A percentile compares a stretch with the other conserved stretches of the same genome.
Evolutionary conservation across 1,140 invertebrate genomes (phyloP).

Genomic region (Limonius californicus): DNA sequence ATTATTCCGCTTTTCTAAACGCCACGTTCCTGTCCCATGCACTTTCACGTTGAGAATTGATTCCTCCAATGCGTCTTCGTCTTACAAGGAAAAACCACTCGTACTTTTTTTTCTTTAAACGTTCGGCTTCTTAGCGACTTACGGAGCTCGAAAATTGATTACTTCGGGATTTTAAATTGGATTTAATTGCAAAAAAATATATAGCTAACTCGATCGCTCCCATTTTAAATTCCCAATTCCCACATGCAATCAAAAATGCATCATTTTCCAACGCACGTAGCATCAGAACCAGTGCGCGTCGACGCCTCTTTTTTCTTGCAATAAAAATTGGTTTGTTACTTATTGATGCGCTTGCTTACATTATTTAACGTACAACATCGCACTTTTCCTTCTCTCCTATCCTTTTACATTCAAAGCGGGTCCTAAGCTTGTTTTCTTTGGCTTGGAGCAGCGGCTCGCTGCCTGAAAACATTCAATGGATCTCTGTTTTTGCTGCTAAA

Average conservation of each 20-base stretch:
- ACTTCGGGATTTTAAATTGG: neutral
- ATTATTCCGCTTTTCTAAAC: conserved; percentile 36
- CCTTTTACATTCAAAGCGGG: neutral
- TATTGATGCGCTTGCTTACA: neutral
- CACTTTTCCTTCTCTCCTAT: neutral
- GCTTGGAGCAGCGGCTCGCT: neutral
- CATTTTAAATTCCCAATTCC: neutral
- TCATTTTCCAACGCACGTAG: conserved; percentile 7
- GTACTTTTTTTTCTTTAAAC: too few relatives aligned
- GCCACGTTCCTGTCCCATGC: conserved; percentile 26
- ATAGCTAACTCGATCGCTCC: neutral
- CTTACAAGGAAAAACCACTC: neutral
- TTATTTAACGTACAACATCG: neutral
- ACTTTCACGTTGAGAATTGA: conserved; percentile 26
- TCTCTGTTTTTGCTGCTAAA: neutral
- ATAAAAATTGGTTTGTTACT: neutral
- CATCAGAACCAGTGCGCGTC: neutral
- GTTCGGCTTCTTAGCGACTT: neutral
- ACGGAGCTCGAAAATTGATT: conserved; percentile 1
- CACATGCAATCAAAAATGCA: conserved; percentile 1
- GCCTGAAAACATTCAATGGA: neutral
- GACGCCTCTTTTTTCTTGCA: neutral
- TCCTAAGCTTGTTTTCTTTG: neutral
- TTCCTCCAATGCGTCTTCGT: conserved; percentile 27
- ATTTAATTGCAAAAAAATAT: neutral